Conservation (phyloP, 1,140 invertebrate genomes). For the Pissodes strobi region DNA sequence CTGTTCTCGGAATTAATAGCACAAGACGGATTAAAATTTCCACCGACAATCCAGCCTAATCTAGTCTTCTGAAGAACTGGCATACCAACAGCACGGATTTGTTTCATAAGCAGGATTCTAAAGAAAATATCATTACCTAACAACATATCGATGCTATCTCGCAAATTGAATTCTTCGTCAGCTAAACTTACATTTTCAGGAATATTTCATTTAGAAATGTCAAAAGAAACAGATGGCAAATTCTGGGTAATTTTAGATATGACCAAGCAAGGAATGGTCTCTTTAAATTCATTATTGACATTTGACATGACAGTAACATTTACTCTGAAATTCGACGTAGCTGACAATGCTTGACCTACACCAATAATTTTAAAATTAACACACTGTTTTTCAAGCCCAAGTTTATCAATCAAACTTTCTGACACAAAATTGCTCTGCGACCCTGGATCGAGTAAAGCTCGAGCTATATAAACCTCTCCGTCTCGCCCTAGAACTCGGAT, state of each 20-base stretch:
- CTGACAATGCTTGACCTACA: not conserved
- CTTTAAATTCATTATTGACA: not conserved
- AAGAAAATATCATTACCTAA: too few species aligned
- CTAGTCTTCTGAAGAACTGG: too few species aligned
- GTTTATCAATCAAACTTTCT: constrained; percentile 3
- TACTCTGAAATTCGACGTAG: not conserved
- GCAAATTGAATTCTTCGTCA: too few species aligned
- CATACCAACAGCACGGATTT: too few species aligned
- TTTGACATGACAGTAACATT: constrained; percentile 13
- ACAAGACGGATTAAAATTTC: too few species aligned
- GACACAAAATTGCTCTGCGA: constrained; percentile 10
- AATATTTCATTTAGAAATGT: too few species aligned
- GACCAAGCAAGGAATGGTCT: not conserved
- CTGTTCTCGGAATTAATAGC: too few species aligned
- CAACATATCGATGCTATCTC: too few species aligned
- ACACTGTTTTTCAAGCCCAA: not conserved
- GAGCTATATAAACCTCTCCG: not conserved
- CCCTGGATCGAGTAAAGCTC: constrained; percentile 6
- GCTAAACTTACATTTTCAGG: too few species aligned
- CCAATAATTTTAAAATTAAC: constrained; percentile 10
- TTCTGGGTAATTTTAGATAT: constrained; percentile 1
- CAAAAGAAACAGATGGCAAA: too few species aligned
- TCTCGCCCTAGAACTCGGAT: not conserved
- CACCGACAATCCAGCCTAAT: too few species aligned
- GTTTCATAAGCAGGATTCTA: too few species aligned